Conservation (phyloP, 2,797 vertebrate species). For the Pelodytes ibericus region DNA sequence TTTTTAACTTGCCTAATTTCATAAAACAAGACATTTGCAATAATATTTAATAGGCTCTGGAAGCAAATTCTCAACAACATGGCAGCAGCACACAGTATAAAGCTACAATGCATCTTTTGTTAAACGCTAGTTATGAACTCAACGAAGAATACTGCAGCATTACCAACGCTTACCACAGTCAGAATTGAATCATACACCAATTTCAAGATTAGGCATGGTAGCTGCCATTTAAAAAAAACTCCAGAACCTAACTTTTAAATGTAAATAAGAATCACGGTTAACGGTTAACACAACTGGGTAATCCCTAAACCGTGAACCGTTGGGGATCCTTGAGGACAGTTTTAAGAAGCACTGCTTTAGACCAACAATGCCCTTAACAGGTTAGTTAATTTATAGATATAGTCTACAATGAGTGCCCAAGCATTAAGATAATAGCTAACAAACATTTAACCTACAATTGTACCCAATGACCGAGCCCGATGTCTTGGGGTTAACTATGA, state of each 20-base stretch:
- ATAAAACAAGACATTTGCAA: constrained; percentile 27
- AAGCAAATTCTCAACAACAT: constrained; percentile 29
- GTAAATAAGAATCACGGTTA: too few relatives aligned
- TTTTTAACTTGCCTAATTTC: constrained; percentile 35
- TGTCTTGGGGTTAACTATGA: too few relatives aligned
- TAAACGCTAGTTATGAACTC: constrained; percentile 7
- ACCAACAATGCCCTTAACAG: too few relatives aligned
- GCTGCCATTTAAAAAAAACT: constrained; percentile 10
- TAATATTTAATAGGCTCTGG: constrained; percentile 40
- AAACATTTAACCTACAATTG: too few relatives aligned
- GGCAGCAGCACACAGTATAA: constrained; percentile 17
- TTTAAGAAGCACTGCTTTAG: too few relatives aligned
- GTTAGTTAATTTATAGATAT: too few relatives aligned
- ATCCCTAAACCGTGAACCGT: too few relatives aligned
- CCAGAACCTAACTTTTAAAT: not conserved
- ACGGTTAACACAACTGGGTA: too few relatives aligned
- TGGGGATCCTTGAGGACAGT: too few relatives aligned
- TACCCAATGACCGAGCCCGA: too few relatives aligned
- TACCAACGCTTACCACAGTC: not conserved
- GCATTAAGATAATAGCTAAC: too few relatives aligned
- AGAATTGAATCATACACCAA: not conserved
- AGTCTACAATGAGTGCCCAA: too few relatives aligned
- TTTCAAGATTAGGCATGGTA: not conserved
- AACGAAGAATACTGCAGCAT: not conserved
- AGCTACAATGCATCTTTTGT: constrained; percentile 31